Evolutionary conservation across 2,113 vertebrate species (phyloP).

Genomic region (Anoplopoma fimbria): DNA sequence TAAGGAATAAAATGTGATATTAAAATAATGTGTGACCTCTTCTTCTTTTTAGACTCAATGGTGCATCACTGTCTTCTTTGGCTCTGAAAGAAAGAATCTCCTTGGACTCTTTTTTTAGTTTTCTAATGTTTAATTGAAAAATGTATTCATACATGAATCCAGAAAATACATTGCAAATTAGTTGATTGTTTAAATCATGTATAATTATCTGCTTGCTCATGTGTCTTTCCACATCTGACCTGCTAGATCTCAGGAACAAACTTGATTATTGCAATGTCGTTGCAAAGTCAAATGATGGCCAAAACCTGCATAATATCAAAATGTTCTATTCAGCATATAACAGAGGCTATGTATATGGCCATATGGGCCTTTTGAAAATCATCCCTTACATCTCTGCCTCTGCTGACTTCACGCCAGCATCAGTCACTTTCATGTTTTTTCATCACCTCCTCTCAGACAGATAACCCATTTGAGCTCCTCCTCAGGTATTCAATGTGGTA

Average conservation of each 20-base stretch:
- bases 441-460: conserved; percentile 46
- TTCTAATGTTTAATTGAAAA: not conserved
- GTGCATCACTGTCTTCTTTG: not conserved
- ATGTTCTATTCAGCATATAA: conserved; percentile 4
- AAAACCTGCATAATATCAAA: not conserved
- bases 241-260: not conserved
- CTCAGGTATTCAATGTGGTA: conserved; percentile 42
- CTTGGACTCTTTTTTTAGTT: not conserved
- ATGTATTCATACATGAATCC: not conserved
- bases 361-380: conserved; percentile 16
- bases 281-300: not conserved
- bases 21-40: not conserved
- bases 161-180: not conserved
- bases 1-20: not conserved
- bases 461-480: conserved; percentile 47
- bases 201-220: not conserved
- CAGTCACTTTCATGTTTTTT: conserved; percentile 53
- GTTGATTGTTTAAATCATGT: not conserved
- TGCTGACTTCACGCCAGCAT: not conserved
- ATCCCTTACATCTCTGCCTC: not conserved
- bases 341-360: not conserved
- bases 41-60: not conserved
- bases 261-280: not conserved
- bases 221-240: not conserved
- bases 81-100: not conserved